A percentile compares a stretch with the other conserved stretches of the same genome.
phyloP scores from a whole-genome alignment of 2,797 vertebrate genomes.

The Pangasius mekongensis region DNA sequence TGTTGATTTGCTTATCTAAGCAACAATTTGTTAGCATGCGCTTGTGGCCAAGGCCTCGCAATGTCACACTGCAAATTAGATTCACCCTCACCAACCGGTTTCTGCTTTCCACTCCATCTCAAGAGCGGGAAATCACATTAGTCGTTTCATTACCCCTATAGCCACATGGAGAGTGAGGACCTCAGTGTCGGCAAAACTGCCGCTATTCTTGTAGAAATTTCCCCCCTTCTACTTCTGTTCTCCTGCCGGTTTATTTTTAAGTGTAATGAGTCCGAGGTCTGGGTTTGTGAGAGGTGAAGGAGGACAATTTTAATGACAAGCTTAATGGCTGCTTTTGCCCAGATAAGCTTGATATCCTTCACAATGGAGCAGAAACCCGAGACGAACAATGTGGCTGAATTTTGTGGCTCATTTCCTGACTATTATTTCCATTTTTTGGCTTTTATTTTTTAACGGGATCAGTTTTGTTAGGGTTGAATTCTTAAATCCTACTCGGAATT shows the following conservation, averaged over 20 bases:
- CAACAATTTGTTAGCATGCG: slow-evolving; percentile 75
- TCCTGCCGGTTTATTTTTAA: background rate
- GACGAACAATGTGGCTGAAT: background rate
- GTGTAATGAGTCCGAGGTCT: slow-evolving; percentile 5
- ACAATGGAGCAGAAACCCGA: slow-evolving; percentile 8
- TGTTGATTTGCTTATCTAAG: slow-evolving; percentile 77
- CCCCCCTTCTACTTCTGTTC: background rate
- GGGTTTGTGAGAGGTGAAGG: background rate
- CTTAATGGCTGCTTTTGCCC: slow-evolving; percentile 1
- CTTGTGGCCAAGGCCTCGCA: slow-evolving; percentile 71
- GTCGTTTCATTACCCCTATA: slow-evolving; percentile 73
- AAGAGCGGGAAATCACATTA: slow-evolving; percentile 76
- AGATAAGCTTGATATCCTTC: slow-evolving; percentile 1
- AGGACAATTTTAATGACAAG: slow-evolving; percentile 18
- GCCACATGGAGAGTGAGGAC: slow-evolving; percentile 42
- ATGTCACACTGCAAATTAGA: slow-evolving; percentile 77
- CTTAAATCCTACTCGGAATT: background rate
- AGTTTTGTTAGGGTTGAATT: background rate
- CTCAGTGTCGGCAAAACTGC: slow-evolving; percentile 35
- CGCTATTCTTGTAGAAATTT: background rate
- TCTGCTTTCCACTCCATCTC: slow-evolving; percentile 72
- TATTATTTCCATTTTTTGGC: background rate
- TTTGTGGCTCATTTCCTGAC: background rate
- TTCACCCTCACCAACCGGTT: slow-evolving; percentile 67
- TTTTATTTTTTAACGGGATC: background rate